Conservation (phyloP, 2,888 invertebrate species). For the Resseliella maxima region DNA sequence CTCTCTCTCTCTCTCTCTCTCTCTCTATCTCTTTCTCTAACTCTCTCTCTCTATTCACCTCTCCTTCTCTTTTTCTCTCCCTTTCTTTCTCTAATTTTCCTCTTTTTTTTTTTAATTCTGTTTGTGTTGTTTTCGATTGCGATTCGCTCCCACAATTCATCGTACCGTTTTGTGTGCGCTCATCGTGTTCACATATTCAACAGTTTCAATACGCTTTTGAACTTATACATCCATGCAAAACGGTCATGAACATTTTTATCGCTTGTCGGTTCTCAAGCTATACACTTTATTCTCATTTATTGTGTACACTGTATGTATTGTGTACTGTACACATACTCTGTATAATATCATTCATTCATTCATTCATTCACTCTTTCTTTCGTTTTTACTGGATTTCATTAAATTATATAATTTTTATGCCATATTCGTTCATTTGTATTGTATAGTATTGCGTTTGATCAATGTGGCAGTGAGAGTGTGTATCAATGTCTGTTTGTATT, state of each 20-base stretch:
- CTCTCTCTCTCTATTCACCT: too few relatives aligned
- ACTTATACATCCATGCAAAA: conserved; percentile 26
- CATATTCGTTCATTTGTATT: conserved; percentile 29
- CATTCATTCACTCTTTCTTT: conserved; percentile 1
- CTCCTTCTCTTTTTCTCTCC: too few relatives aligned
- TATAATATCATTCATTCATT: neutral
- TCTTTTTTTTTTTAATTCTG: too few relatives aligned
- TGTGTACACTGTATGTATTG: conserved; percentile 38
- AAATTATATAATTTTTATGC: conserved; percentile 52
- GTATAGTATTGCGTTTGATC: neutral
- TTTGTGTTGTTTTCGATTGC: too few relatives aligned
- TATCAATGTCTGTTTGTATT: neutral
- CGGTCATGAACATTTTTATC: conserved; percentile 22
- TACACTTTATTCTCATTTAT: neutral
- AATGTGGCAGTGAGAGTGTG: neutral
- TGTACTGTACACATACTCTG: too few relatives aligned
- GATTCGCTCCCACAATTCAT: conserved; percentile 23
- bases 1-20: too few relatives aligned
- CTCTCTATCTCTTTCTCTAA: too few relatives aligned
- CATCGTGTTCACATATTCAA: neutral
- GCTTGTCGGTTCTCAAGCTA: neutral
- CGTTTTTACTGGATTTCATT: conserved; percentile 27
- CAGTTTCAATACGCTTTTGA: neutral
- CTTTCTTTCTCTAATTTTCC: too few relatives aligned
- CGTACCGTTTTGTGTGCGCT: neutral